Conservation (phyloP, 2,113 vertebrate species). For the Tor tambroides region DNA sequence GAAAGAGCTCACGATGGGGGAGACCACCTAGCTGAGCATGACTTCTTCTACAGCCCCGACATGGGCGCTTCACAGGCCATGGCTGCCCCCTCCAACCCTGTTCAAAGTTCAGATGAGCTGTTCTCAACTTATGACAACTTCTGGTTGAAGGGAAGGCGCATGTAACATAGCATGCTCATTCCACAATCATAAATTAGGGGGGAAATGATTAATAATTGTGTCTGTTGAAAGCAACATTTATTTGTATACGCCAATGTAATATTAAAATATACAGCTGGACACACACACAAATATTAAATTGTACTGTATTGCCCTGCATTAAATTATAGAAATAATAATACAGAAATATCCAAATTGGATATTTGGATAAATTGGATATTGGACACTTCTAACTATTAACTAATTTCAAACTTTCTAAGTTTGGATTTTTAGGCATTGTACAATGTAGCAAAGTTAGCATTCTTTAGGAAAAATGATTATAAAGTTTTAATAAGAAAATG, state of each 20-base stretch:
- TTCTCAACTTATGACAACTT: slow-evolving; percentile 48
- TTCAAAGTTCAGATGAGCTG: not conserved
- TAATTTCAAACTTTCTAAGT: not conserved
- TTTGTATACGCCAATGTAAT: too few relatives aligned
- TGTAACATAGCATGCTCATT: not conserved
- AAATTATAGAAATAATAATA: too few relatives aligned
- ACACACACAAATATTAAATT: too few relatives aligned
- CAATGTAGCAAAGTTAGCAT: not conserved
- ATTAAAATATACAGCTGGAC: too few relatives aligned
- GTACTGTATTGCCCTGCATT: too few relatives aligned
- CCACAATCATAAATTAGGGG: not conserved
- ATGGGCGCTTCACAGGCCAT: not conserved
- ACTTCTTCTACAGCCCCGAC: not conserved
- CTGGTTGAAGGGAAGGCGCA: not conserved
- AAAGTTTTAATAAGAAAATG: not conserved
- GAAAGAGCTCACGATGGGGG: not conserved
- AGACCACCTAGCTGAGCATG: not conserved
- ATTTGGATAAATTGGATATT: too few relatives aligned
- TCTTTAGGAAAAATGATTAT: not conserved
- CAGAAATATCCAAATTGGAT: too few relatives aligned
- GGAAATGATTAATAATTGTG: not conserved
- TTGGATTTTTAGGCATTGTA: not conserved
- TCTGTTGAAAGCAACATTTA: not conserved
- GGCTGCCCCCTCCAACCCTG: not conserved
- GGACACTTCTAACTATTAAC: not conserved